A percentile compares a stretch with the other conserved stretches of the same genome.
phyloP scores from a whole-genome alignment of 2,888 invertebrate genomes.

The Tupiocoris notatus region DNA sequence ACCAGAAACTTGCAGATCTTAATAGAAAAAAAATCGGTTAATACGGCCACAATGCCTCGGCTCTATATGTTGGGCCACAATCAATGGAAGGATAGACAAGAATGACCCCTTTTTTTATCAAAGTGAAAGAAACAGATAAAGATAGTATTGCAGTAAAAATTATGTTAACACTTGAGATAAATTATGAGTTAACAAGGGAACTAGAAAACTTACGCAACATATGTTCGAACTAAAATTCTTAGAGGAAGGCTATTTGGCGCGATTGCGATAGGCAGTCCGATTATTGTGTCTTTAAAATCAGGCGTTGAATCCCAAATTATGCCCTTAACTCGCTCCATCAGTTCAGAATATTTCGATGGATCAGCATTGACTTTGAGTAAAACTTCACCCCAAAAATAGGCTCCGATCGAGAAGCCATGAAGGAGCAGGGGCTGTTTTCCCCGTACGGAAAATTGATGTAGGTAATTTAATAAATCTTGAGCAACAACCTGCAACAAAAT shows the following conservation, averaged over 20 bases:
- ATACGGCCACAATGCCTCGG: too few relatives aligned
- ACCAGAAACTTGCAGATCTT: too few relatives aligned
- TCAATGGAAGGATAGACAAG: too few relatives aligned
- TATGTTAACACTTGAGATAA: too few relatives aligned
- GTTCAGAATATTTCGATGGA: slow-evolving; percentile 50
- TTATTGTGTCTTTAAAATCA: slow-evolving; percentile 68
- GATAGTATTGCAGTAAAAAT: too few relatives aligned
- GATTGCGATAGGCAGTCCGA: slow-evolving; percentile 67
- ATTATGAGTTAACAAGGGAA: too few relatives aligned
- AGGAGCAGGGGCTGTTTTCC: slow-evolving; percentile 53
- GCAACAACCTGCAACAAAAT: slow-evolving; percentile 51
- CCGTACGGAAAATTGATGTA: slow-evolving; percentile 50
- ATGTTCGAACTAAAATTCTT: slow-evolving; percentile 65
- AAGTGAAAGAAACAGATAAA: too few relatives aligned
- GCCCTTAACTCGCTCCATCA: slow-evolving; percentile 47
- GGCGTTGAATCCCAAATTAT: slow-evolving; percentile 54
- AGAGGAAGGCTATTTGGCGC: slow-evolving; percentile 69
- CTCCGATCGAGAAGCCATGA: slow-evolving; percentile 58
- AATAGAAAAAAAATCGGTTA: too few relatives aligned
- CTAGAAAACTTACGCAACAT: slow-evolving; percentile 64
- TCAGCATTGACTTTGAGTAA: slow-evolving; percentile 51
- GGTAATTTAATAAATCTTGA: slow-evolving; percentile 53
- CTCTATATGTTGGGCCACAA: too few relatives aligned
- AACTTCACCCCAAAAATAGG: slow-evolving; percentile 56
- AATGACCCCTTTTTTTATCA: too few relatives aligned